Percentiles rank a stretch among this genome's conserved stretches.
Evolutionary conservation across 2,113 vertebrate genomes (phyloP).

Genomic region (Sigmodon hispidus): DNA sequence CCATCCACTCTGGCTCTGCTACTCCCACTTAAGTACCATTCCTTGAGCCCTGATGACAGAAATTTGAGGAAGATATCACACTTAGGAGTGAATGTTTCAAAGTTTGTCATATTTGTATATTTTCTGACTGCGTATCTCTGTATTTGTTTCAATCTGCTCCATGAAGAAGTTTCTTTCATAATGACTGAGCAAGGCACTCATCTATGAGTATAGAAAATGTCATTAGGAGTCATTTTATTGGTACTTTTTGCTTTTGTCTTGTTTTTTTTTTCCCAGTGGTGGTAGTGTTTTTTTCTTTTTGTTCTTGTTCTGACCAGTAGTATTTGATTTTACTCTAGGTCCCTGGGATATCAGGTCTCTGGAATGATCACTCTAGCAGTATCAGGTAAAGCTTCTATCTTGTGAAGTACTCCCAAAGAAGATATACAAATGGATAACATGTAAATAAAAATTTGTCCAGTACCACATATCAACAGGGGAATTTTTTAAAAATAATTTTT

Average conservation of each 20-base stretch:
- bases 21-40: not conserved
- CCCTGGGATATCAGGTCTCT: not conserved
- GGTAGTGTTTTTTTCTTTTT: too few species aligned
- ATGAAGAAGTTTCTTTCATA: not conserved
- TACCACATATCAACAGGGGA: not conserved
- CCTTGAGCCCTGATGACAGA: too few species aligned
- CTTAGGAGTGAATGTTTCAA: too few species aligned
- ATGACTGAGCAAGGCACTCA: not conserved
- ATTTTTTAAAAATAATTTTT: too few species aligned
- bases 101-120: not conserved
- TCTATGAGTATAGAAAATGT: not conserved
- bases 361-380: not conserved
- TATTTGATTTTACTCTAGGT: too few species aligned
- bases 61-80: too few species aligned
- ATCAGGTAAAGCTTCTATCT: not conserved
- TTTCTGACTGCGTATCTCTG: not conserved
- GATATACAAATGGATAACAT: not conserved
- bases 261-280: too few species aligned
- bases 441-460: not conserved
- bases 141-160: not conserved
- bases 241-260: too few species aligned
- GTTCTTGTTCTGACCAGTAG: too few species aligned
- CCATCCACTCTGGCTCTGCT: not conserved
- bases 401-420: not conserved
- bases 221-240: not conserved